Base-by-base conservation (phyloP, 2,888 invertebrate genomes). In the Leptogaster cylindrica region DNA sequence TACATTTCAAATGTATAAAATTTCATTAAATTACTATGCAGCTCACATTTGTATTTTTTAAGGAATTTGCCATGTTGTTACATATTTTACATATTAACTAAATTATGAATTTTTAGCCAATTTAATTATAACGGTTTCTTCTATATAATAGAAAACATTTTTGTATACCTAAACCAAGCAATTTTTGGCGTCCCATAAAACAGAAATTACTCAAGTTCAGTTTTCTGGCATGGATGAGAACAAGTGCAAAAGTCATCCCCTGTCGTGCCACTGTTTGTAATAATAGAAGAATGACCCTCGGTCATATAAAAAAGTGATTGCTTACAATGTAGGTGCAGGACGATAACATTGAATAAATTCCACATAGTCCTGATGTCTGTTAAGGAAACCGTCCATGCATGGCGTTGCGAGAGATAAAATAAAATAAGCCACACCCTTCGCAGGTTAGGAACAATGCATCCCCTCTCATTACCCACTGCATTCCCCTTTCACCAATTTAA, bases 241-340 rank as follows among this genome's bases (percentile, higher is more conserved):
- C 64, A 64, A 64, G 64, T 64, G 64, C 64, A 64, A 50, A 39
- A 20, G 39, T 12, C 41, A 41, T 4, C 41, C 41, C n/a, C 41
- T 41, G 41, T 7, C 41, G 14, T 12, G 16, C 7, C 16, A 7
- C 23, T 36, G 36, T 33, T 20, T 23, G 39, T 55, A 55, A 55
- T 55, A 16, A 36, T n/a, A 8, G 20, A 36, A 36, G 39, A 65
- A 50, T 65, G 65, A 65, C 65, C 65, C 48, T 50, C 39, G 65
- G 65, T 50, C 65, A 50, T 25, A 48, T 18, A 65, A 65, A 65
- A 64, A 39, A 65, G 36, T 50, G 48, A 55, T 55, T 55, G 33
- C 36, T 55, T n/a, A 36, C 36, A n/a, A 55, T 36, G 55, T 36
- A 10, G 18, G 36, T 12, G 8, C 14, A 36, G 23, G 14, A 36